These are phyloP conservation scores for Hylaeus volcanicus DNA, from an alignment of 1,140 invertebrate genomes.

Conservation along the genomic window DNA sequence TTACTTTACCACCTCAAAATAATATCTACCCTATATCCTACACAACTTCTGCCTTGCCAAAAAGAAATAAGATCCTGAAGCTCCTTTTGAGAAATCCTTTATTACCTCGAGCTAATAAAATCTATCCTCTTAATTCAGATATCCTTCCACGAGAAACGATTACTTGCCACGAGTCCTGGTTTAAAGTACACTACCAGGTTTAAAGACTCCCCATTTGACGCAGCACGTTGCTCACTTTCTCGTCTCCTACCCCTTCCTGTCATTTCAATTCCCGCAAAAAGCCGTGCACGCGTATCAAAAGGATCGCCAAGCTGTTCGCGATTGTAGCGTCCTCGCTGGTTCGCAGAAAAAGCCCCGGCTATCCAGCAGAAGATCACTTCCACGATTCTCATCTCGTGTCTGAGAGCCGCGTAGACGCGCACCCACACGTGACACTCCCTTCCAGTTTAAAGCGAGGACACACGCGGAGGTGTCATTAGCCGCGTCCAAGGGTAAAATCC, in stretches of 20 bases:
- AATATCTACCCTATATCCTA: too few species aligned
- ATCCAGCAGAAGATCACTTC: neutral
- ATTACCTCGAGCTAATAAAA: too few species aligned
- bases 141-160: too few species aligned
- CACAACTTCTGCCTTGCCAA: too few species aligned
- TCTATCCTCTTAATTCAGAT: too few species aligned
- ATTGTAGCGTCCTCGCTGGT: conserved; percentile 8
- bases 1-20: too few species aligned
- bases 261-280: conserved; percentile 9
- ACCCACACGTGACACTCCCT: neutral
- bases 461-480: conserved; percentile 21
- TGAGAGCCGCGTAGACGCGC: neutral
- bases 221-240: conserved; percentile 10
- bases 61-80: too few species aligned
- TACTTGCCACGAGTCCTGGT: too few species aligned
- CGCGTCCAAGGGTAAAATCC: conserved; percentile 26
- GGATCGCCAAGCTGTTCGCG: conserved; percentile 21
- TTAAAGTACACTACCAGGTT: neutral
- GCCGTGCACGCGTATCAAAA: conserved; percentile 13
- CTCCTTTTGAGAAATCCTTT: too few species aligned
- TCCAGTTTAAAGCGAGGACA: neutral
- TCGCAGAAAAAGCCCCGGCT: neutral
- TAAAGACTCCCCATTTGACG: conserved; percentile 9
- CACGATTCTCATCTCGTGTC: neutral
- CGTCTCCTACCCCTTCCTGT: neutral